Evolutionary conservation across 2,888 invertebrate species (phyloP), one percentile per base, ranked within the genome.

Genomic region (Nipponacmea schrenckii): DNA sequence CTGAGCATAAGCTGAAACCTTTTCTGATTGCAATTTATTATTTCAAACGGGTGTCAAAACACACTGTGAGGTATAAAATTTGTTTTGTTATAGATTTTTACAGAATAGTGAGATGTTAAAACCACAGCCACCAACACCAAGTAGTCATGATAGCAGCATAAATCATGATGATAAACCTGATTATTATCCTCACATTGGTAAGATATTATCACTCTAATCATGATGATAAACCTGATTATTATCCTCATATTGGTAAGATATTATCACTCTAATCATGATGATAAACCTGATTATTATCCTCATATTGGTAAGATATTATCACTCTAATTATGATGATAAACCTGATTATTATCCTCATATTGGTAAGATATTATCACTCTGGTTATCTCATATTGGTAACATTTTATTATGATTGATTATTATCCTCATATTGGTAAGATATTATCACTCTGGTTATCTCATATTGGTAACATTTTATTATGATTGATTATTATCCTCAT

Each of bases 301-400:
- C 95, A 96, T 86, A 87, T 96, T 48, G 87, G 88, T 88, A 78
- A 73, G 79, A 69, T 56, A 24, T n/a, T 10, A 46, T n/a, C 24
- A 92, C 94, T 10, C 92, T 93, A 76, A 83, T 24, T 76, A 80
- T 17, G 88, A 93, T 83, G 92, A 92, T 81, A 90, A 91, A n/a
- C 91, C 92, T 0, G 95, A 96, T 82, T 93, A 94, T 88, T 93
- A 93, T 84, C 96, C 96, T 0, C 94, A 96, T 86, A 87, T 96
- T 48, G 87, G 88, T 88, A 78, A 73, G 79, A 69, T 56, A 17
- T 20, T 62, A 39, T 27, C 20, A 26, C 10, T 68, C 48, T 69
- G 4, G 39, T 56, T n/a, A 17, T 5, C 26, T 67, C 20, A 46
- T 64, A 7, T 8, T 39, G 91, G 80, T 2, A 75, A 79, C 44